Percentiles rank a stretch among this genome's conserved stretches.
These are phyloP conservation scores for Lithophane leautieri DNA, from an alignment of 2,888 invertebrate species.

Conservation along the genomic window DNA sequence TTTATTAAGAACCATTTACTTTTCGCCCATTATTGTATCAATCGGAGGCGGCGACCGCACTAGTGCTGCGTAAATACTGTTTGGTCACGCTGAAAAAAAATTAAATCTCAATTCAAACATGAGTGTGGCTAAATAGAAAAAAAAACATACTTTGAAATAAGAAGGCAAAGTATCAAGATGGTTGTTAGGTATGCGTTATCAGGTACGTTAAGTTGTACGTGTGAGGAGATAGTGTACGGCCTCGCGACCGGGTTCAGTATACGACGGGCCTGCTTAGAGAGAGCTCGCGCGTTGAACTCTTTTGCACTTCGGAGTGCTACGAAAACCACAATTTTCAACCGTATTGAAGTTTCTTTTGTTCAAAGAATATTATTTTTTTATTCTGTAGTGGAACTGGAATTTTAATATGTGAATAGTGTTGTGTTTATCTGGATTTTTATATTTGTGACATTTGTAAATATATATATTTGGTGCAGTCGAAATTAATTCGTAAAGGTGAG, in stretches of 20 bases:
- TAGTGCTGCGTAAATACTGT: conserved; percentile 71
- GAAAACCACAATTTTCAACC: conserved; percentile 53
- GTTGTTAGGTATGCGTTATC: conserved; percentile 84
- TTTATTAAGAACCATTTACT: conserved; percentile 88
- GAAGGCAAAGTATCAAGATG: conserved; percentile 74
- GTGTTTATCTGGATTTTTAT: conserved; percentile 65
- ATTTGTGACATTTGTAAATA: conserved; percentile 65
- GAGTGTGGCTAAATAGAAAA: conserved; percentile 57
- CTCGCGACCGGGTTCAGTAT: conserved; percentile 78
- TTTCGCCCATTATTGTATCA: conserved; percentile 87
- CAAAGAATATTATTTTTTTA: conserved; percentile 49
- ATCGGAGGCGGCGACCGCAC: conserved; percentile 76
- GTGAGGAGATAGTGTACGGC: conserved; percentile 83
- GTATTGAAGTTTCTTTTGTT: conserved; percentile 64
- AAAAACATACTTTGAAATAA: conserved; percentile 65
- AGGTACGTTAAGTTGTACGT: conserved; percentile 81
- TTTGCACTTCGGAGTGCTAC: conserved; percentile 67
- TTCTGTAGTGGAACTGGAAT: conserved; percentile 59
- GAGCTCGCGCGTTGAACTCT: conserved; percentile 82
- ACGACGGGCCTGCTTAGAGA: conserved; percentile 75
- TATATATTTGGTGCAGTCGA: conserved; percentile 55
- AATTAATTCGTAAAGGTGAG: conserved; percentile 66
- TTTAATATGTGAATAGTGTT: conserved; percentile 68
- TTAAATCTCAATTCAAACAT: conserved; percentile 60
- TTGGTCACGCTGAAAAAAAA: conserved; percentile 68